Percentiles rank a stretch among this genome's conserved stretches.
Conservation (phyloP, 2,797 vertebrate genomes). For the Pangasius krempfi region DNA sequence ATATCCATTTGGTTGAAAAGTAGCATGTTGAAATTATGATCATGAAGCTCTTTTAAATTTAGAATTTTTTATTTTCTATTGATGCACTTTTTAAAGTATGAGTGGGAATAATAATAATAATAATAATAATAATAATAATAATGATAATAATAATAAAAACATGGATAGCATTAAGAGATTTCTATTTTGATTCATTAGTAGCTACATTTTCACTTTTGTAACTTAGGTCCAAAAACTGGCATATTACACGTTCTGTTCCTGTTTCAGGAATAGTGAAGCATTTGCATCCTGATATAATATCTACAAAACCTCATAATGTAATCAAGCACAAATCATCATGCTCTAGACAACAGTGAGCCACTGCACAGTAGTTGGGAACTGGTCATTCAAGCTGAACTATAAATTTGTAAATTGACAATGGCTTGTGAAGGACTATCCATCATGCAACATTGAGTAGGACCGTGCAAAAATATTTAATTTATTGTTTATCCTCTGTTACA, state of each 20-base stretch:
- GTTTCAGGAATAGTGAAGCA: not conserved
- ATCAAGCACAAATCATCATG: no score
- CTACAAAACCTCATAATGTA: not conserved
- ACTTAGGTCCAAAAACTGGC: not conserved
- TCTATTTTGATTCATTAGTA: no score
- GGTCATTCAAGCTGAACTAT: not conserved
- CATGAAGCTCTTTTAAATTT: not conserved
- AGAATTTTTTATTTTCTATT: not conserved
- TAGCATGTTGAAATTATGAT: not conserved
- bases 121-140: not conserved
- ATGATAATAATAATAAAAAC: not conserved
- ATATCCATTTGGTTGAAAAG: not conserved
- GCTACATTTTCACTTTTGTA: not conserved
- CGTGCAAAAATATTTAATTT: not conserved
- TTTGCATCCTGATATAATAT: not conserved
- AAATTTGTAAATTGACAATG: not conserved
- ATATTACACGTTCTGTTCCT: no score
- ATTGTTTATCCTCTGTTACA: not conserved
- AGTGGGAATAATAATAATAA: not conserved
- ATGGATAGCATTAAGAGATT: no score
- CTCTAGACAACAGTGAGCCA: not conserved
- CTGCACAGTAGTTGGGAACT: not conserved
- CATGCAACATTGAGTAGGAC: not conserved
- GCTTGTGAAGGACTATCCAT: not conserved
- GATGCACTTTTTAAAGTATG: not conserved